Evolutionary conservation across 2,113 vertebrate species (phyloP), one percentile per base, ranked within the genome.

Genomic region (Vanacampus margaritifer): DNA sequence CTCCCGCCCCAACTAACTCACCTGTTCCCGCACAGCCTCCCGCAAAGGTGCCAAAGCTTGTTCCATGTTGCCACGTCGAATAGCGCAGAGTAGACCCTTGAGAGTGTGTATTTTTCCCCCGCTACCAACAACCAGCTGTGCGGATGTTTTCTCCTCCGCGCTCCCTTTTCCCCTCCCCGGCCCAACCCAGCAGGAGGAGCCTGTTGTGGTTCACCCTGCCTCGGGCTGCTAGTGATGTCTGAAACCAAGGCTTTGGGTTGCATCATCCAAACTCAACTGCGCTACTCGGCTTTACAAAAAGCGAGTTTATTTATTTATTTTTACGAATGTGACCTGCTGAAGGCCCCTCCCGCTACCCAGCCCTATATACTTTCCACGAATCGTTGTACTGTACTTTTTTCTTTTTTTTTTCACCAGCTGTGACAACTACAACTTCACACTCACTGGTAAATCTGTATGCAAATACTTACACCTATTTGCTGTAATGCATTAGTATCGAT

Each of bases 1-100:
- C 6, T 24, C 0, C 39, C n/a, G 37, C 13, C 46, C 1, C 0
- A n/a, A 36, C 6, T 11, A 7, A 11, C 75, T 60, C 65, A 82
- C 84, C 78, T 83, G 82, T 26, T 75, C 26, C 48, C 36, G 78
- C 65, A 83, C 78, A 46, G 74, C 67, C 45, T 75, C 56, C 17
- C 82, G 73, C 2, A 84, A 45, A 64, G 82, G 78, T 24, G 74
- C 78, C 56, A 83, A 66, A 0, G 26, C 45, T 37, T 79, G 61
- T 59, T 81, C 83, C 80, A 83, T 83, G 2, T 19, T 73, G 64
- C 67, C 51, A 61, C 24, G 68, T 50, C 8, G 0, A 12, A 28
- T 21, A n/a, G 39, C 2, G 26, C 23, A 21, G 11, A 36, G 7
- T 16, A n/a, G 19, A 17, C 24, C 5, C 28, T 13, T 23, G 48